These are phyloP conservation scores for Eidolon helvum DNA, from an alignment of 2,113 vertebrate genomes.

Conservation along the genomic window DNA sequence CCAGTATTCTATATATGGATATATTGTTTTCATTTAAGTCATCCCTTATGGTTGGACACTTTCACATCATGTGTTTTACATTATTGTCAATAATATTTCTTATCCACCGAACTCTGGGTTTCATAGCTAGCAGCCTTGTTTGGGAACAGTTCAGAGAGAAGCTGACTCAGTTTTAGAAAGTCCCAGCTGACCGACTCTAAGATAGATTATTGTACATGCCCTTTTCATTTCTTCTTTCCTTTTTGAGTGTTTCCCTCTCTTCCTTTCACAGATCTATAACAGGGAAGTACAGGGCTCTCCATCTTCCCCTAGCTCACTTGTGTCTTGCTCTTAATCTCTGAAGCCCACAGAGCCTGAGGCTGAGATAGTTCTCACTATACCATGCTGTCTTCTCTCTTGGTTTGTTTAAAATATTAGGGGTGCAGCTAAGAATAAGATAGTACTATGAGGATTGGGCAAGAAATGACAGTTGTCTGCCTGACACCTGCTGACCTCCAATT, in stretches of 20 bases:
- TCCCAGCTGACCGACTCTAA: background rate
- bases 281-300: background rate
- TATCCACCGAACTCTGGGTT: slow-evolving; percentile 17
- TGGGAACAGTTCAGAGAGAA: slow-evolving; percentile 35
- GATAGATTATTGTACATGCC: background rate
- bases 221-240: background rate
- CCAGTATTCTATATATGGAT: slow-evolving; percentile 30
- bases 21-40: slow-evolving; percentile 49
- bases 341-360: background rate
- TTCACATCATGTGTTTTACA: slow-evolving; percentile 57
- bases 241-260: background rate
- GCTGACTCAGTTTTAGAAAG: slow-evolving; percentile 19
- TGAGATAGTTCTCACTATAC: background rate
- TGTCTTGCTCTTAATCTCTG: background rate
- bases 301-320: background rate
- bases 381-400: background rate
- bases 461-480: background rate
- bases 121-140: slow-evolving; percentile 43
- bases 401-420: background rate
- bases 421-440: background rate
- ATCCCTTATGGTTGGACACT: slow-evolving; percentile 13
- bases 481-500: background rate
- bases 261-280: background rate
- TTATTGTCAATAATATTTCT: slow-evolving; percentile 40
- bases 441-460: background rate